Evolutionary conservation across 2,888 invertebrate genomes (phyloP).

Genomic region (Omphaloscelis lunosa): DNA sequence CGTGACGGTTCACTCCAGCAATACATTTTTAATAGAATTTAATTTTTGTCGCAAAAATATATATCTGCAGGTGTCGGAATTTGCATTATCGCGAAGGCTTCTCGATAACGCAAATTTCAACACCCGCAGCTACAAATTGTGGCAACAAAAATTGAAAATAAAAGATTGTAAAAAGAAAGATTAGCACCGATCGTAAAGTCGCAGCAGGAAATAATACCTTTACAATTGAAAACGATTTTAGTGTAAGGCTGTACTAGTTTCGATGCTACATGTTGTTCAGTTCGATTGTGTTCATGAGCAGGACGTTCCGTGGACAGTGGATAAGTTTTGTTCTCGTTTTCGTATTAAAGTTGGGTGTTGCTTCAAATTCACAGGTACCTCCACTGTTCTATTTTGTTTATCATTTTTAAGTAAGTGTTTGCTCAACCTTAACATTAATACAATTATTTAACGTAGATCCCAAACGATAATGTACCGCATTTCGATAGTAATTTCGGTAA

Average conservation of each 20-base stretch:
- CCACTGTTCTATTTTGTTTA: constrained; percentile 1
- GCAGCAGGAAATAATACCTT: constrained; percentile 59
- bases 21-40: constrained; percentile 57
- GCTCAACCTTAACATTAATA: constrained; percentile 3
- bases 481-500: constrained; percentile 72
- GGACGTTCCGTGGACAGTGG: constrained; percentile 62
- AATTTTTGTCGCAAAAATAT: constrained; percentile 5
- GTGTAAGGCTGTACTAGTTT: constrained; percentile 57
- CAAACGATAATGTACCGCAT: constrained; percentile 31
- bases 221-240: constrained; percentile 58
- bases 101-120: constrained; percentile 49
- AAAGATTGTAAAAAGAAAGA: constrained; percentile 30
- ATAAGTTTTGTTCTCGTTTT: constrained; percentile 60
- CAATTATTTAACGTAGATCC: constrained; percentile 36
- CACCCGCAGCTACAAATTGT: constrained; percentile 35
- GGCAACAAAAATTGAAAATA: constrained; percentile 39
- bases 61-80: too few species aligned
- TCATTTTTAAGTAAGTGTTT: constrained; percentile 4
- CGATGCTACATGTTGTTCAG: constrained; percentile 62
- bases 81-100: constrained; percentile 14
- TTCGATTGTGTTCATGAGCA: constrained; percentile 72
- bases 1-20: constrained; percentile 59
- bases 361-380: constrained; percentile 63
- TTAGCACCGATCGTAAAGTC: constrained; percentile 60
- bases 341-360: constrained; percentile 46